Conservation (phyloP, 2,888 invertebrate species). For the Pristionchus entomophagus region DNA sequence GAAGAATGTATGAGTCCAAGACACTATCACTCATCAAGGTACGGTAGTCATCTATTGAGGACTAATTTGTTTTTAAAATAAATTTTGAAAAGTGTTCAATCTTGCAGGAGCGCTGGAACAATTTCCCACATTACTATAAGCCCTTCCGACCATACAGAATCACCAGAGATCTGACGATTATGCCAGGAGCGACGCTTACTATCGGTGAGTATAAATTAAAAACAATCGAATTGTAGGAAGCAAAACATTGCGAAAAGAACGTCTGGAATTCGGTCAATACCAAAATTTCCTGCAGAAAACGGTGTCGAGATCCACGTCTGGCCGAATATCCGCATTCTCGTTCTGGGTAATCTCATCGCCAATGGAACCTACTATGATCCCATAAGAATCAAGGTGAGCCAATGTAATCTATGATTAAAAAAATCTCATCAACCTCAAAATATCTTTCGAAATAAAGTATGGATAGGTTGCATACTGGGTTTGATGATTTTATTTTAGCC, state of each 20-base stretch:
- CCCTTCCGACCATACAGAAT: conserved; percentile 84
- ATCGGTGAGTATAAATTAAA: conserved; percentile 90
- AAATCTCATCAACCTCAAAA: too few species aligned
- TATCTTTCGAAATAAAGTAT: too few species aligned
- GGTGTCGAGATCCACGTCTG: conserved; percentile 90
- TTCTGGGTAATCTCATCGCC: conserved; percentile 90
- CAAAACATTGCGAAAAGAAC: background rate
- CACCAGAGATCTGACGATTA: conserved; percentile 92
- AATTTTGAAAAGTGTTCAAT: background rate
- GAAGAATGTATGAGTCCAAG: conserved; percentile 70
- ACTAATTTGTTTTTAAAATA: background rate
- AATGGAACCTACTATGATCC: conserved; percentile 84
- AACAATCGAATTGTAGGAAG: too few species aligned
- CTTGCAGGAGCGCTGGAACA: conserved; percentile 59
- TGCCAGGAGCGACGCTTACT: conserved; percentile 91
- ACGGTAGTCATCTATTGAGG: conserved; percentile 44
- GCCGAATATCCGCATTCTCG: conserved; percentile 84
- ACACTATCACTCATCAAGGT: conserved; percentile 67
- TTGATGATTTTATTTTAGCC: conserved; percentile 57
- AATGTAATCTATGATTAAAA: background rate
- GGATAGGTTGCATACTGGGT: background rate
- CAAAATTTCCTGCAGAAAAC: conserved; percentile 79
- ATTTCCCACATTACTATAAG: conserved; percentile 66
- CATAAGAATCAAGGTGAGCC: conserved; percentile 55
- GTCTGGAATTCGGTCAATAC: background rate